phyloP scores from a whole-genome alignment of 2,797 vertebrate genomes.

The Phoebastria nigripes region DNA sequence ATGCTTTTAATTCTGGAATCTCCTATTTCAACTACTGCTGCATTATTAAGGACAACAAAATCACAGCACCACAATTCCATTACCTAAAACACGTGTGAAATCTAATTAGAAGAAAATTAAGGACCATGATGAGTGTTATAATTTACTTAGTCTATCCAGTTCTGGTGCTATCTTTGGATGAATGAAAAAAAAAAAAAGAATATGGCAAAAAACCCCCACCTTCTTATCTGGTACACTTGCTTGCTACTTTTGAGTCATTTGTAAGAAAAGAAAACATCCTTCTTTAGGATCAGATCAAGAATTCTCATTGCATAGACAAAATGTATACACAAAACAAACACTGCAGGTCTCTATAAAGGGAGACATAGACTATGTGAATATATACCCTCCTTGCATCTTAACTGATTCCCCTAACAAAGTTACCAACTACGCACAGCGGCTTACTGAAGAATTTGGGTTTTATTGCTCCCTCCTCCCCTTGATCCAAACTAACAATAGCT shows the following conservation, averaged over 20 bases:
- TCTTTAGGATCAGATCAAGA: background rate
- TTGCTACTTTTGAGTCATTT: background rate
- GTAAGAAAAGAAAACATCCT: background rate
- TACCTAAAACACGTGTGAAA: background rate
- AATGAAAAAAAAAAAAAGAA: background rate
- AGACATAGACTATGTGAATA: background rate
- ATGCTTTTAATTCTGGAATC: background rate
- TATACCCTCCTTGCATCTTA: background rate
- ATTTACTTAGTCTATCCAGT: background rate
- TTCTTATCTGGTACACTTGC: background rate
- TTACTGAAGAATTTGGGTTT: background rate
- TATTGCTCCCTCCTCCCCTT: background rate
- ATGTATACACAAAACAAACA: background rate
- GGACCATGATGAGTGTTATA: background rate
- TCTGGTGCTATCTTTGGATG: background rate
- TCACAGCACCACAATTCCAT: background rate
- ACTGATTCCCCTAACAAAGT: background rate
- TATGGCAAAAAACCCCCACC: background rate
- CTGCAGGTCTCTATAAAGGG: background rate
- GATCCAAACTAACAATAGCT: background rate
- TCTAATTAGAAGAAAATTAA: background rate
- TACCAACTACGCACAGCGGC: accelerated
- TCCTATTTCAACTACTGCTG: background rate
- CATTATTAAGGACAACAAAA: background rate
- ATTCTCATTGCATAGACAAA: background rate